Percentiles rank a stretch among this genome's conserved stretches.
Conservation (phyloP, 2,888 invertebrate species). For the Lapara coniferarum region DNA sequence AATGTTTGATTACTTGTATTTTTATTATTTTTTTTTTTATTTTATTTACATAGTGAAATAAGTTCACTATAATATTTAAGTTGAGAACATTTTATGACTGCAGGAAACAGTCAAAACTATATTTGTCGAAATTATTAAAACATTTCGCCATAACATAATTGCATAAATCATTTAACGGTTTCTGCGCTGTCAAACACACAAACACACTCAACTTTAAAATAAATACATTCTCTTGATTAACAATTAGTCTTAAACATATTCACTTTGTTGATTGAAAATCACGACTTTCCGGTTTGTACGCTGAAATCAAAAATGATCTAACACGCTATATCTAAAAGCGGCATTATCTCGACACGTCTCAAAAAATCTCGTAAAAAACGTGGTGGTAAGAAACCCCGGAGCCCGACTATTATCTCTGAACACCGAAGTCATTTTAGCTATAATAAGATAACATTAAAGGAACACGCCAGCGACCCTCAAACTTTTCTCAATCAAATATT, state of each 20-base stretch:
- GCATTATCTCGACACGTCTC: conserved; percentile 62
- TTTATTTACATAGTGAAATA: too few species aligned
- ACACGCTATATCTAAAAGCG: conserved; percentile 75
- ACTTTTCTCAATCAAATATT: conserved; percentile 36
- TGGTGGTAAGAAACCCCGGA: conserved; percentile 67
- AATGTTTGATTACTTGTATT: too few species aligned
- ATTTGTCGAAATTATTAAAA: too few species aligned
- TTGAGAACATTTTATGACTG: too few species aligned
- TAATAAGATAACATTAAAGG: conserved; percentile 84
- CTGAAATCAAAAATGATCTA: conserved; percentile 54
- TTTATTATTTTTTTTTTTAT: too few species aligned
- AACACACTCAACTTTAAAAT: background rate
- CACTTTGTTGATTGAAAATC: conserved; percentile 4
- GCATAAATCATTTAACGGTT: background rate
- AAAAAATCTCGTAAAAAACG: conserved; percentile 68
- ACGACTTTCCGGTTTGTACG: conserved; percentile 22
- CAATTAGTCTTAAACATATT: background rate
- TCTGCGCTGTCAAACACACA: background rate
- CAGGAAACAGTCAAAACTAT: too few species aligned
- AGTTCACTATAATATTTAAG: too few species aligned
- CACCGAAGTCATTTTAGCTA: conserved; percentile 84
- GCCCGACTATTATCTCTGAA: conserved; percentile 78
- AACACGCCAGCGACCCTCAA: conserved; percentile 62
- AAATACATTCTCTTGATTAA: conserved; percentile 8
- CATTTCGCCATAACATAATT: background rate